Evolutionary conservation across 2,888 invertebrate species (phyloP), one percentile per base, ranked within the genome.

Genomic region (Diaprepes abbreviatus): DNA sequence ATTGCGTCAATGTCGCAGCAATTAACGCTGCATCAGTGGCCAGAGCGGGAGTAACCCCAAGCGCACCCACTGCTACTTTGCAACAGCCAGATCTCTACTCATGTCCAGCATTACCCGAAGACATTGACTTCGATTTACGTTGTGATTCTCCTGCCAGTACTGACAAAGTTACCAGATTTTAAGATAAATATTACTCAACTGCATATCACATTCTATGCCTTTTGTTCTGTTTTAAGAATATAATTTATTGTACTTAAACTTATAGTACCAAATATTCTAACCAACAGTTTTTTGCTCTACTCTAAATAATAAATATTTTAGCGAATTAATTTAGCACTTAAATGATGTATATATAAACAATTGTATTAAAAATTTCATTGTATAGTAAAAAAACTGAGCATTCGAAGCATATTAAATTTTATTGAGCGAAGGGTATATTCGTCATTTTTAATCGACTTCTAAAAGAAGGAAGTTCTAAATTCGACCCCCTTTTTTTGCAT

Each of bases 1-100:
- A 88, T 79, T 88, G 88, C 75, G 87, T 88, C 0, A 88, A 88
- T 78, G 85, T 88, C 57, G 86, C 88, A 58, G 81, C 84, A 3
- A 81, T 85, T 48, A 83, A 82, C 59, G 82, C 83, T 2, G 79
- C 83, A 77, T 73, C 85, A 79, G 78, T 86, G 9, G 77, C 78
- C 45, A 76, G 80, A 48, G 75, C 77, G 19, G 78, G 78, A 66
- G 57, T 79, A 1, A 60, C 57, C 3, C 64, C 73, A 7, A 38
- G 57, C 5, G 67, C 67, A 14, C 73, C 73, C 28, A 19, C 31
- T 9, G 43, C 10, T 4, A 55, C 52, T 10, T 71, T 76, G 28
- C 81, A 78, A 43, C 78, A 79, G 19, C 79, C 80, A 2, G 80
- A 82, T 59, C 72, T 82, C 38, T 82, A 83, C 65, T 77, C 80